A percentile compares a stretch with the other conserved stretches of the same genome.
Evolutionary conservation across 2,888 invertebrate genomes (phyloP).

Genomic region (Hydroisotoma schaefferi): DNA sequence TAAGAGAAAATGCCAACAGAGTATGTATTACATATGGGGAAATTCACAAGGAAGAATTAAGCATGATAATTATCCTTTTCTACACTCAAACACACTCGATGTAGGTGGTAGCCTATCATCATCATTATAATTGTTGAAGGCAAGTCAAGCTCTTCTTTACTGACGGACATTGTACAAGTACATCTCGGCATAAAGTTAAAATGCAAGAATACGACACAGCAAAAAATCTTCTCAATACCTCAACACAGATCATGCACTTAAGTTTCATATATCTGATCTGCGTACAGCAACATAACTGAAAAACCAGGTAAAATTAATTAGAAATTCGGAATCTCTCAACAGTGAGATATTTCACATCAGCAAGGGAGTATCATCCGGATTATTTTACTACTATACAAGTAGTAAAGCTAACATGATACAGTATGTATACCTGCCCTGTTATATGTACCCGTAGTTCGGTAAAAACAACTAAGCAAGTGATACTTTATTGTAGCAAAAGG

Average conservation of each 20-base stretch:
- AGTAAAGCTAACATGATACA: too few species aligned
- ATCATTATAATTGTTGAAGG: slow-evolving; percentile 27
- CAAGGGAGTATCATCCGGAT: slow-evolving; percentile 8
- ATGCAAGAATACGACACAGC: too few species aligned
- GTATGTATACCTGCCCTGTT: too few species aligned
- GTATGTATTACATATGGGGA: neutral
- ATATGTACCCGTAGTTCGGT: too few species aligned
- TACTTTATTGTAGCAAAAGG: too few species aligned
- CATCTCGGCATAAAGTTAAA: too few species aligned
- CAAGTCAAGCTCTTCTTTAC: slow-evolving; percentile 6
- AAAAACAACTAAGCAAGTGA: too few species aligned
- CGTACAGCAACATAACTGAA: slow-evolving; percentile 6
- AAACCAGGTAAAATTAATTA: slow-evolving; percentile 37
- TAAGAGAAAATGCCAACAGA: too few species aligned
- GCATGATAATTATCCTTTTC: slow-evolving; percentile 6
- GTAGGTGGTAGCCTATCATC: slow-evolving; percentile 46
- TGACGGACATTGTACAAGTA: neutral
- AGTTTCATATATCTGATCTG: slow-evolving; percentile 2
- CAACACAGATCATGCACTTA: slow-evolving; percentile 10
- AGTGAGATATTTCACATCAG: slow-evolving; percentile 27
- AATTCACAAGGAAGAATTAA: neutral
- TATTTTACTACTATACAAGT: slow-evolving; percentile 1
- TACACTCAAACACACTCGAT: slow-evolving; percentile 29
- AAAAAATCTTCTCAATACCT: too few species aligned
- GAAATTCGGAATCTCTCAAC: slow-evolving; percentile 24